Conservation (phyloP, 2,797 vertebrate species). For the Sphenopsis melanotis region DNA sequence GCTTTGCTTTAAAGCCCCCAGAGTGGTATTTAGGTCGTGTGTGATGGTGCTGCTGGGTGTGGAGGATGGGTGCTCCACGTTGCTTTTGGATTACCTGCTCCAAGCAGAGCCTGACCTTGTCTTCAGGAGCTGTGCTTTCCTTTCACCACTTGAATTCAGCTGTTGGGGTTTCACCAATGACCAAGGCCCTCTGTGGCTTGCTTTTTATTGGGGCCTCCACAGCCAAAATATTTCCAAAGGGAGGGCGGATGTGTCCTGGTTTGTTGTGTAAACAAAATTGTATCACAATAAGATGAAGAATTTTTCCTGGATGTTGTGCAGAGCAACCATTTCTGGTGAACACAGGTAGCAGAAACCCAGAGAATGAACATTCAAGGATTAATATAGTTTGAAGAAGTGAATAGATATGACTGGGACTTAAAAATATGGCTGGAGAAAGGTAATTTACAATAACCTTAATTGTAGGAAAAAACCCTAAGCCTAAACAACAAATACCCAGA, state of each 20-base stretch:
- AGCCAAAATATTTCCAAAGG: not conserved
- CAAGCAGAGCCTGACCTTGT: not conserved
- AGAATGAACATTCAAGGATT: not conserved
- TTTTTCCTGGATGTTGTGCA: not conserved
- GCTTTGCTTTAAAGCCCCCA: not conserved
- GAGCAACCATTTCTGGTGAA: not conserved
- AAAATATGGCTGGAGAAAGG: not conserved
- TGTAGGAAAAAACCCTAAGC: not conserved
- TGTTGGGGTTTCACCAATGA: not conserved
- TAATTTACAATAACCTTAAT: not conserved
- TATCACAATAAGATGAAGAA: not conserved
- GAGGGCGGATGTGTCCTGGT: not conserved
- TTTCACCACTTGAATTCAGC: not conserved
- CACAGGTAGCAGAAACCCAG: not conserved
- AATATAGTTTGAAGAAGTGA: not conserved
- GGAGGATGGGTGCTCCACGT: rapidly evolving
- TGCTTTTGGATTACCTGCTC: not conserved
- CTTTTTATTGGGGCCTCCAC: rapidly evolving
- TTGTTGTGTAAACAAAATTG: not conserved
- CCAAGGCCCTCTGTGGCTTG: not conserved
- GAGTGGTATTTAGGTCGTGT: not conserved
- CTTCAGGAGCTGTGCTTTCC: not conserved
- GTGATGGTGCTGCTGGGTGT: not conserved
- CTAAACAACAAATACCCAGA: not conserved
- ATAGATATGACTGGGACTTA: not conserved